Base-by-base conservation (phyloP, 30 jellyfish, hydroid and myxozoan species). In the Hydractinia symbiolongicarpus region DNA sequence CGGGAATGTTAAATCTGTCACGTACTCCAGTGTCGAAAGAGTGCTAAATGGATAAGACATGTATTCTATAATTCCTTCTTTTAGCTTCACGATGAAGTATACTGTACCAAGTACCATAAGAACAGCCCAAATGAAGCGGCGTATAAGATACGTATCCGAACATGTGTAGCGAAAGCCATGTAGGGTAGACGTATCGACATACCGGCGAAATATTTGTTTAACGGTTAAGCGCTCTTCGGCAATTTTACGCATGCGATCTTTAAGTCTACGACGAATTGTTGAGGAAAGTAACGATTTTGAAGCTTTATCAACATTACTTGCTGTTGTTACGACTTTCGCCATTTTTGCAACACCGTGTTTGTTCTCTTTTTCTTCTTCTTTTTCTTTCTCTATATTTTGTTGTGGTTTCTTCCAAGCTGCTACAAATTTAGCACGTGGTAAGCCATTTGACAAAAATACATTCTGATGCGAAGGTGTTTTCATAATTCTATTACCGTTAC, bases 141-240 rank as follows among this genome's bases (percentile, higher is more conserved):
- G 94, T 9, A 90, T 76, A 81, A 83, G 86, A 66, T 84, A 90
- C 0, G 97, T 85, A 44, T 90, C 88, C 60, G 95, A 79, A 79
- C 85, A 85, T 19, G 85, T 90, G 72, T 84, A 90, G n/a, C 97
- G 83, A 69, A 90, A 90, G 11, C 97, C 97, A 80, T 90, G 97
- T 6, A 90, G 79, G 16, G 97, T 90, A 17, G 97, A 90, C 57
- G 81, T 86, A 54, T 90, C 83, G 55, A 91, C 95, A 69, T 85
- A 90, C 7, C 97, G 89, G 6, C 84, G 44, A 78, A 90, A 90
- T 4, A 90, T 86, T 73, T 90, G 97, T 72, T 79, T 82, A 7
- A 90, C 94, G 19, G 97, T 90, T 11, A 90, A 80, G 5, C 97
- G 74, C 49, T 90, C 97, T 79, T 90, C 95, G 67, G 88, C 95